Percentiles rank a stretch among this genome's conserved stretches.
Evolutionary conservation across 2,797 vertebrate genomes (phyloP).

Genomic region (Falco naumanni): DNA sequence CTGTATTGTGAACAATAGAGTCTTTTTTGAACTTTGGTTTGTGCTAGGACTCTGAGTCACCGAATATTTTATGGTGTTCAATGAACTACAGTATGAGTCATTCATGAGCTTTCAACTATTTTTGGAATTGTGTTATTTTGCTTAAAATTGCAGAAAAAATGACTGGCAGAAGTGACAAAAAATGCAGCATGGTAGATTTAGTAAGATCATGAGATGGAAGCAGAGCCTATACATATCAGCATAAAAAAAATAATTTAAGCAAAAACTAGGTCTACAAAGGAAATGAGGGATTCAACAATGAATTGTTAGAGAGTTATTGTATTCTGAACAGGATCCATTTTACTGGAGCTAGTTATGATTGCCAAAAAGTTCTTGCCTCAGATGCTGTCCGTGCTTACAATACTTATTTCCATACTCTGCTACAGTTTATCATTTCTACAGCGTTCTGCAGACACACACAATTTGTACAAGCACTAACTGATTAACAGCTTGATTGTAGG

Average conservation of each 20-base stretch:
- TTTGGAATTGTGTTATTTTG: constrained; percentile 76
- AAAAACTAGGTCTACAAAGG: constrained; percentile 56
- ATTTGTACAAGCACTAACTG: background rate
- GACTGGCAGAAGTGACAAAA: constrained; percentile 71
- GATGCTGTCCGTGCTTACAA: constrained; percentile 61
- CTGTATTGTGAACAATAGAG: constrained; percentile 47
- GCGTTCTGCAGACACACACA: background rate
- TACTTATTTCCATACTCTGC: constrained; percentile 51
- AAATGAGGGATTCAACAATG: constrained; percentile 9
- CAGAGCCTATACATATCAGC: background rate
- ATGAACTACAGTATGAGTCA: constrained; percentile 76
- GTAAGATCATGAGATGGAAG: constrained; percentile 58
- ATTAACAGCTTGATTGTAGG: background rate
- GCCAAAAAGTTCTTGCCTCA: constrained; percentile 69
- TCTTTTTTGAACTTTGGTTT: constrained; percentile 64
- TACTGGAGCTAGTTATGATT: constrained; percentile 30
- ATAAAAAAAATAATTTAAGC: constrained; percentile 53
- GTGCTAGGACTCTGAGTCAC: constrained; percentile 74
- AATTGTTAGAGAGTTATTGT: constrained; percentile 42
- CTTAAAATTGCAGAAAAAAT: constrained; percentile 67
- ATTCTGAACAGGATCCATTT: constrained; percentile 59
- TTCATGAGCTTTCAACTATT: constrained; percentile 76
- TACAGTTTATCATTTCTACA: background rate
- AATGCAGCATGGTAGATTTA: constrained; percentile 55
- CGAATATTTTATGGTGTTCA: constrained; percentile 73